A percentile compares a stretch with the other conserved stretches of the same genome.
These are phyloP conservation scores for Dipodomys merriami DNA, from an alignment of 2,113 vertebrate genomes.

Conservation along the genomic window DNA sequence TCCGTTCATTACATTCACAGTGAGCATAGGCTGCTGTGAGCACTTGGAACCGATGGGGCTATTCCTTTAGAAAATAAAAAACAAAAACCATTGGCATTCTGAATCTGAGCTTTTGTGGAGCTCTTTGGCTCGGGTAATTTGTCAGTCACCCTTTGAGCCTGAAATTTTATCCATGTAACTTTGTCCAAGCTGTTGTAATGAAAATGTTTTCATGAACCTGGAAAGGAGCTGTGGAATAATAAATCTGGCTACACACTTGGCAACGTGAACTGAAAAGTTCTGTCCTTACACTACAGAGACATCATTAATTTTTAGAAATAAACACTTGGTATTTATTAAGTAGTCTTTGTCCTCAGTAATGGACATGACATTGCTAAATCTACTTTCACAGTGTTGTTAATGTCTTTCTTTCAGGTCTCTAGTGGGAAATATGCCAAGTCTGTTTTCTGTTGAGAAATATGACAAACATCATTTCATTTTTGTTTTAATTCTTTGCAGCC, in stretches of 20 bases:
- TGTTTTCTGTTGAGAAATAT: slow-evolving; percentile 54
- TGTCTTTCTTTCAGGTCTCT: neutral
- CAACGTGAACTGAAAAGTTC: neutral
- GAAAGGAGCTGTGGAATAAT: slow-evolving; percentile 31
- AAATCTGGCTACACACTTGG: neutral
- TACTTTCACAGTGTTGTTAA: slow-evolving; percentile 58
- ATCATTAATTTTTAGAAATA: slow-evolving; percentile 34
- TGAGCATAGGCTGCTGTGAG: neutral
- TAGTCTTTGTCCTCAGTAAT: slow-evolving; percentile 11
- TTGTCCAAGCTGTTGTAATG: neutral
- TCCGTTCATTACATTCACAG: neutral
- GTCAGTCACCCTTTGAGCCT: slow-evolving; percentile 1
- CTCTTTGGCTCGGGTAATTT: slow-evolving; percentile 23
- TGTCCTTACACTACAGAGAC: neutral
- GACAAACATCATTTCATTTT: slow-evolving; percentile 43
- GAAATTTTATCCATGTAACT: slow-evolving; percentile 12
- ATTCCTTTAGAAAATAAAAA: slow-evolving; percentile 1
- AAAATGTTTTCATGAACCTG: slow-evolving; percentile 11
- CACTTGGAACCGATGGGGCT: neutral
- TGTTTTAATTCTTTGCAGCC: slow-evolving; percentile 39
- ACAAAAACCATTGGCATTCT: neutral
- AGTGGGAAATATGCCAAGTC: neutral
- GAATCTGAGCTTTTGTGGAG: neutral
- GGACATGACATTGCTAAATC: slow-evolving; percentile 22
- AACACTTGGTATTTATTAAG: slow-evolving; percentile 4